A percentile compares a stretch with the other conserved stretches of the same genome.
These are phyloP conservation scores for Yoshiicerus persimilis DNA, from an alignment of 1,140 invertebrate genomes.

Conservation along the genomic window DNA sequence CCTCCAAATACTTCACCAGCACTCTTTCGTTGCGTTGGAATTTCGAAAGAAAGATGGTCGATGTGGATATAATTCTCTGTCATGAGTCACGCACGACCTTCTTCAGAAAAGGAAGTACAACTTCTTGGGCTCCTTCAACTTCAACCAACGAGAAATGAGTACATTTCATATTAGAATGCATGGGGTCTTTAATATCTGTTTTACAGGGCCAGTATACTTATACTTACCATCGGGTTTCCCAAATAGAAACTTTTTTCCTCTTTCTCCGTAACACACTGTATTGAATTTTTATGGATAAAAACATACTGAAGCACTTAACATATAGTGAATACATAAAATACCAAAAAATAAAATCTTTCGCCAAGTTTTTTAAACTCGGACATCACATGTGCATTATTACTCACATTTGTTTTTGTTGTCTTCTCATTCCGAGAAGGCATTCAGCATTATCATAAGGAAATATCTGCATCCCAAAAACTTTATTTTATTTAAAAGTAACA, in stretches of 20 bases:
- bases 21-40: background rate
- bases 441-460: no score
- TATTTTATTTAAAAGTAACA: no score
- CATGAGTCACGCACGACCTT: slow-evolving; percentile 20
- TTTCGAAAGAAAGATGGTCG: background rate
- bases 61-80: slow-evolving; percentile 16
- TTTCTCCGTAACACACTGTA: background rate
- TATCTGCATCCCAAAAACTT: no score
- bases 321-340: background rate
- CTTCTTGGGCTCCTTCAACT: slow-evolving; percentile 4
- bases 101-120: slow-evolving; percentile 20
- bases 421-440: background rate
- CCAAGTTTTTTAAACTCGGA: background rate
- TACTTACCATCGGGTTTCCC: background rate
- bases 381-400: background rate
- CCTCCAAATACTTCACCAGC: no score
- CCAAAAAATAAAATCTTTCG: background rate
- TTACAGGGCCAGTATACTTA: background rate
- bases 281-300: background rate
- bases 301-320: background rate
- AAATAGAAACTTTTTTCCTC: background rate
- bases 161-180: slow-evolving; percentile 1
- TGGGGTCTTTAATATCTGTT: background rate
- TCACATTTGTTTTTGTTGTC: background rate
- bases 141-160: background rate